These are phyloP conservation scores for Magallana gigas DNA, from an alignment of 1,140 invertebrate genomes.

Conservation along the genomic window DNA sequence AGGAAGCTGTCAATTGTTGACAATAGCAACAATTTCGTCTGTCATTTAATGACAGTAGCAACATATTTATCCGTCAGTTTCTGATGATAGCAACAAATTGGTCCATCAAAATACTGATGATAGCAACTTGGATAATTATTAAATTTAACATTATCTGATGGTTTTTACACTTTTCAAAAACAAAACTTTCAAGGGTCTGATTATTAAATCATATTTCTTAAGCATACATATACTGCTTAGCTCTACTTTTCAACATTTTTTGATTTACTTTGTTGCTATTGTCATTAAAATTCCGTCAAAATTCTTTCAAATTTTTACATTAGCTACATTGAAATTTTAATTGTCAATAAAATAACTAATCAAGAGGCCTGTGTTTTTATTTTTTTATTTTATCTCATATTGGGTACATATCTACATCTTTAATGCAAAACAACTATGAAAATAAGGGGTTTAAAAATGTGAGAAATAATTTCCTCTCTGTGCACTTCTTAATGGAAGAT, in stretches of 20 bases:
- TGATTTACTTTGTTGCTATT: not conserved
- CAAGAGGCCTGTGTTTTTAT: slow-evolving; percentile 1
- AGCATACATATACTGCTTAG: not conserved
- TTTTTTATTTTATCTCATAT: no score
- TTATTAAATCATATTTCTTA: no score
- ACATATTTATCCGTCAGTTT: not conserved
- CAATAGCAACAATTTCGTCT: slow-evolving; percentile 1
- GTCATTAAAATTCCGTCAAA: not conserved
- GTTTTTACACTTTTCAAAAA: no score
- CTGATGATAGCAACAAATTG: no score
- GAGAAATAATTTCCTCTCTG: no score
- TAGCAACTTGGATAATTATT: no score
- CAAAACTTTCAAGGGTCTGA: no score
- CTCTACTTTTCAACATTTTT: not conserved
- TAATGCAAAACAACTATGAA: no score
- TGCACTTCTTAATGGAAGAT: not conserved
- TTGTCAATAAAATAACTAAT: not conserved
- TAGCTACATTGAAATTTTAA: slow-evolving; percentile 8
- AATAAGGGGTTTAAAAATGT: no score
- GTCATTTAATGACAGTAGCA: not conserved
- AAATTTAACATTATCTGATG: no score
- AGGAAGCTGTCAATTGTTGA: not conserved
- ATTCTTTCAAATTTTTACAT: not conserved
- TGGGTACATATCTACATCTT: no score
- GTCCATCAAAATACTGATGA: no score